Conservation (phyloP, 2,888 invertebrate species). For the Stenoptilia bipunctidactyla region DNA sequence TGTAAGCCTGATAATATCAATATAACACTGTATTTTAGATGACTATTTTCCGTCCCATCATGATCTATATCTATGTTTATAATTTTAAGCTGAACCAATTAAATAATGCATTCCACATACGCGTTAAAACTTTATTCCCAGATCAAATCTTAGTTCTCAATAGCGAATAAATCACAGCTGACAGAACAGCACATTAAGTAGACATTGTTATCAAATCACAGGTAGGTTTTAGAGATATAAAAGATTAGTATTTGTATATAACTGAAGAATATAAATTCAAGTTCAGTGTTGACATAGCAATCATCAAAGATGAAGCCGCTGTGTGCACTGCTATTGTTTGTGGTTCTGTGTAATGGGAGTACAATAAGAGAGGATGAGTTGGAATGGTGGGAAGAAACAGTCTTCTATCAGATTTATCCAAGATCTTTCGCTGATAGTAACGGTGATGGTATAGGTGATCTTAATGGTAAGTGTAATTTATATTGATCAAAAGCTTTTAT, state of each 20-base stretch:
- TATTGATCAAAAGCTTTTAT: too few relatives aligned
- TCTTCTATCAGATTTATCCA: slow-evolving; percentile 85
- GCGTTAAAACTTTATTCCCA: too few relatives aligned
- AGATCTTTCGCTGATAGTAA: slow-evolving; percentile 83
- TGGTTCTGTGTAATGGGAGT: slow-evolving; percentile 25
- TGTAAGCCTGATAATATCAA: too few relatives aligned
- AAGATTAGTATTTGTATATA: neutral
- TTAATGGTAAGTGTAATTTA: slow-evolving; percentile 68
- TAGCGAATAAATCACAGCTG: slow-evolving; percentile 1
- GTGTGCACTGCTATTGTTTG: slow-evolving; percentile 27
- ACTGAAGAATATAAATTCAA: neutral
- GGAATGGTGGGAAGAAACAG: slow-evolving; percentile 83
- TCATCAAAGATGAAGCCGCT: slow-evolving; percentile 27
- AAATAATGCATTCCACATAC: too few relatives aligned
- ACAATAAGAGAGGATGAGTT: slow-evolving; percentile 23
- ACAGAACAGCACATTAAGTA: too few relatives aligned
- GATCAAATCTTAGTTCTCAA: slow-evolving; percentile 5
- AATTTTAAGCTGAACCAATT: too few relatives aligned
- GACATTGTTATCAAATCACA: too few relatives aligned
- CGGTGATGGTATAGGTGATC: slow-evolving; percentile 78
- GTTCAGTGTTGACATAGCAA: neutral
- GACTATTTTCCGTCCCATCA: too few relatives aligned
- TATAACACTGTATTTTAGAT: too few relatives aligned
- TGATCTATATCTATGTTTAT: too few relatives aligned
- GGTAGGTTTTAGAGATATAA: too few relatives aligned